These are phyloP conservation scores for Rotaria magnacalcarata DNA, from an alignment of 2,888 invertebrate genomes.

Conservation along the genomic window DNA sequence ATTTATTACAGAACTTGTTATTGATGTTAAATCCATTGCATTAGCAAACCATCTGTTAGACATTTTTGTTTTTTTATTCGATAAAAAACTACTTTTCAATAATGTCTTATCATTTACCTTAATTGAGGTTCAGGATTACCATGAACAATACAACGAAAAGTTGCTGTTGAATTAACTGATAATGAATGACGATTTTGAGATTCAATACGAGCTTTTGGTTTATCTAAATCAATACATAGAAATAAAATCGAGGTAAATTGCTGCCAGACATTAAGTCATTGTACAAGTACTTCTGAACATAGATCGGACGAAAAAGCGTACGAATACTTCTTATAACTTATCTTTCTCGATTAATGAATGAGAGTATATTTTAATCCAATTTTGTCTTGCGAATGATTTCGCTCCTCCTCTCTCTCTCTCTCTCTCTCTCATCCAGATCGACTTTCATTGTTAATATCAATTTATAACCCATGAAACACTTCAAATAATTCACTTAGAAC, in stretches of 20 bases:
- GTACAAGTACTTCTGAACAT: too few relatives aligned
- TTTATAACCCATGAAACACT: background rate
- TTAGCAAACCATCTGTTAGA: constrained; percentile 25
- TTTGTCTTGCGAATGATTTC: too few relatives aligned
- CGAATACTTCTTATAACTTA: too few relatives aligned
- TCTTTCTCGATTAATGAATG: too few relatives aligned
- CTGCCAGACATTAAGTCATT: too few relatives aligned
- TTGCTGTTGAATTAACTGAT: background rate
- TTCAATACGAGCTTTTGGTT: constrained; percentile 25
- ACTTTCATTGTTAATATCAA: too few relatives aligned
- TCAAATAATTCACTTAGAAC: background rate
- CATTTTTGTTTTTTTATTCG: background rate
- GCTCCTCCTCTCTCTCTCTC: too few relatives aligned
- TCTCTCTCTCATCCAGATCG: too few relatives aligned
- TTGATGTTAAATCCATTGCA: background rate
- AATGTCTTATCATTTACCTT: background rate
- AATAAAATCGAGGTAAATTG: background rate
- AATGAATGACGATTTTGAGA: constrained; percentile 9
- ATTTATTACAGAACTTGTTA: background rate
- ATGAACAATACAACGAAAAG: constrained; percentile 28
- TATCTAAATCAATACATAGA: background rate
- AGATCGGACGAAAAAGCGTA: too few relatives aligned
- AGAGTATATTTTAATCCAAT: too few relatives aligned
- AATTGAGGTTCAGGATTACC: constrained; percentile 15
- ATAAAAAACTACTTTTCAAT: background rate